A percentile compares a stretch with the other conserved stretches of the same genome.
Evolutionary conservation across 2,888 invertebrate genomes (phyloP).

Genomic region (Aradus depressus): DNA sequence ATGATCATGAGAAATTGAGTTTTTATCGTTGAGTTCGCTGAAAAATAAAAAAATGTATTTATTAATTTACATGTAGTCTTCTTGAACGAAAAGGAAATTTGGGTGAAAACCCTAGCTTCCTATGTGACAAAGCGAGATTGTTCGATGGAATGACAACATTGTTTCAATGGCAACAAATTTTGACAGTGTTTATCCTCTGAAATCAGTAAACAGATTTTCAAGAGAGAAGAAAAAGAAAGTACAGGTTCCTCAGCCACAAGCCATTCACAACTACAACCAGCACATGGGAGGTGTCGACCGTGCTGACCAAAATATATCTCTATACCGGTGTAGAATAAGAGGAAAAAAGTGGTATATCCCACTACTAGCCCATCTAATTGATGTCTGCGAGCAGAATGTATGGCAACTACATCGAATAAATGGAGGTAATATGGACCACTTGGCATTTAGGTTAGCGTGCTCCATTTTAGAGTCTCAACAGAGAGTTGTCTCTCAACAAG

Average conservation of each 20-base stretch:
- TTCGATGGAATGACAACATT: conserved; percentile 22
- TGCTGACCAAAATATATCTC: conserved; percentile 16
- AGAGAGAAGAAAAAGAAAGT: conserved; percentile 12
- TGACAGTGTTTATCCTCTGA: conserved; percentile 4
- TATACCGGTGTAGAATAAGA: conserved; percentile 30
- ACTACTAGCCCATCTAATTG: conserved; percentile 23
- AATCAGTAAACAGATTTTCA: conserved; percentile 3
- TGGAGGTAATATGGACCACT: conserved; percentile 29
- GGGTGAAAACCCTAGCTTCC: too few relatives aligned
- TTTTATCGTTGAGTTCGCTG: too few relatives aligned
- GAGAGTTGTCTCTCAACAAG: too few relatives aligned
- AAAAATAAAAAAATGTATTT: too few relatives aligned
- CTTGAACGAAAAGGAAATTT: too few relatives aligned
- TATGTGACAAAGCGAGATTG: too few relatives aligned
- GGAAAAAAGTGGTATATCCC: conserved; percentile 31
- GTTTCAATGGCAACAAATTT: conserved; percentile 13
- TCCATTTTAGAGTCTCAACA: conserved; percentile 5
- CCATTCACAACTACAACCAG: neutral
- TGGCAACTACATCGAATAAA: conserved; percentile 30
- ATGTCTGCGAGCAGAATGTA: conserved; percentile 32
- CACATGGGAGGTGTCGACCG: conserved; percentile 17
- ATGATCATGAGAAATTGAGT: too few relatives aligned
- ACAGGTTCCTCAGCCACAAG: conserved; percentile 2
- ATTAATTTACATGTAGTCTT: too few relatives aligned
- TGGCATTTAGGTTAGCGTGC: conserved; percentile 28